phyloP scores from a whole-genome alignment of 2,797 vertebrate species.

The Enteromius treurensis region DNA sequence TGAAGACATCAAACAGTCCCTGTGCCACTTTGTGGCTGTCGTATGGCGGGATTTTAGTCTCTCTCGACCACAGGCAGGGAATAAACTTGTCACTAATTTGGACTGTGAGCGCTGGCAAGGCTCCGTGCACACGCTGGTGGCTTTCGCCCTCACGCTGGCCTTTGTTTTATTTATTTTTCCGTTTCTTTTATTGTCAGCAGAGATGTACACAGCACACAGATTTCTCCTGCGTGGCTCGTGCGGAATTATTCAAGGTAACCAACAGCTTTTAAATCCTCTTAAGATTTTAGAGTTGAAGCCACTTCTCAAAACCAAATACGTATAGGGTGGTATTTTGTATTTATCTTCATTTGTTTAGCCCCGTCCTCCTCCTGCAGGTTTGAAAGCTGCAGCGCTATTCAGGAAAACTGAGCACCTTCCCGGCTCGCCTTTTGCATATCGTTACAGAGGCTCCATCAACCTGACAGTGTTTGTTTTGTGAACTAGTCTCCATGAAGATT shows the following conservation, averaged over 20 bases:
- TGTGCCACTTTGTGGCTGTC: conserved; percentile 59
- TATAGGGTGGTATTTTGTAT: conserved; percentile 54
- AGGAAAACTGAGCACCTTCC: conserved; percentile 48
- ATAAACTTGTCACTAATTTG: conserved; percentile 66
- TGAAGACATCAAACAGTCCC: conserved; percentile 61
- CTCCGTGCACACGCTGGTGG: conserved; percentile 54
- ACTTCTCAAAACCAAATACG: conserved; percentile 48
- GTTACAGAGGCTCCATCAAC: conserved; percentile 61
- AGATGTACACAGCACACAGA: conserved; percentile 44
- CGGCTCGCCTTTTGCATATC: conserved; percentile 57
- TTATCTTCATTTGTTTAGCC: conserved; percentile 47
- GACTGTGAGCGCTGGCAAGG: conserved; percentile 55
- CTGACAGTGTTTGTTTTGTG: conserved; percentile 66
- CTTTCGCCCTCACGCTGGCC: conserved; percentile 53
- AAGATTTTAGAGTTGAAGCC: conserved; percentile 57
- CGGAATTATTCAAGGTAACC: conserved; percentile 67
- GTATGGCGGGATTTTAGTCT: conserved; percentile 56
- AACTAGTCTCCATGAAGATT: conserved; percentile 64
- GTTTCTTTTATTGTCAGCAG: conserved; percentile 44
- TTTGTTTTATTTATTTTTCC: conserved; percentile 45
- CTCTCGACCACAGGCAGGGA: conserved; percentile 61
- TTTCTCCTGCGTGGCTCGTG: conserved; percentile 38
- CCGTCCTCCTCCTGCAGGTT: conserved; percentile 53
- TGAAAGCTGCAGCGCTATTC: conserved; percentile 49
- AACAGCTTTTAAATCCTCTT: conserved; percentile 59